Evolutionary conservation across 2,113 vertebrate species (phyloP).

Genomic region (Nyctibius bracteatus): DNA sequence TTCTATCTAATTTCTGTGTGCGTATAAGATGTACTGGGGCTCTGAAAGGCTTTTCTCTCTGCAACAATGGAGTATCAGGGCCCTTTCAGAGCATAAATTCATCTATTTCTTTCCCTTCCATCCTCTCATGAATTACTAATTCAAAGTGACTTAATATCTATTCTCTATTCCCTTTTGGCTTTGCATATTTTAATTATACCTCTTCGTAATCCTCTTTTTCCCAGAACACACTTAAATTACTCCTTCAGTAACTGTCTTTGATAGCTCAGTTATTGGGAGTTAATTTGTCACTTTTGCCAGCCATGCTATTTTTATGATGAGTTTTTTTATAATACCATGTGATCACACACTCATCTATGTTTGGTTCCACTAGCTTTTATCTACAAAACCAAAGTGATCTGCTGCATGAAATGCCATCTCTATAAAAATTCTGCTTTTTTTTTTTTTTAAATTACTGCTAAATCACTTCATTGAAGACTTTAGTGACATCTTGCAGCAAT

Average conservation of each 20-base stretch:
- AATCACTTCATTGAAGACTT: neutral
- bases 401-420: neutral
- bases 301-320: slow-evolving; percentile 2
- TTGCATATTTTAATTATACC: slow-evolving; percentile 55
- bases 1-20: neutral
- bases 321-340: neutral
- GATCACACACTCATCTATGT: neutral
- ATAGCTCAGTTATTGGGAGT: slow-evolving; percentile 35
- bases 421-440: neutral
- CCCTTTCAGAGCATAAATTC: slow-evolving; percentile 35
- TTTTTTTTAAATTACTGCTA: neutral
- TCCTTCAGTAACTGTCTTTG: slow-evolving; percentile 2
- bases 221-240: slow-evolving; percentile 41
- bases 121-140: slow-evolving; percentile 37
- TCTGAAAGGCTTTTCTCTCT: slow-evolving; percentile 10
- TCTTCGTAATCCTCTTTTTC: slow-evolving; percentile 48
- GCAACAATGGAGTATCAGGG: neutral
- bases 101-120: neutral
- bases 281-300: slow-evolving; percentile 39
- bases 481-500: neutral
- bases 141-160: slow-evolving; percentile 39
- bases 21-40: neutral
- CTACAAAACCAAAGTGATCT: neutral
- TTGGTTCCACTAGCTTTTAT: neutral
- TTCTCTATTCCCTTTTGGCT: slow-evolving; percentile 42